Conservation (phyloP, 1,140 invertebrate genomes). For the Caenorhabditis inopinata region DNA sequence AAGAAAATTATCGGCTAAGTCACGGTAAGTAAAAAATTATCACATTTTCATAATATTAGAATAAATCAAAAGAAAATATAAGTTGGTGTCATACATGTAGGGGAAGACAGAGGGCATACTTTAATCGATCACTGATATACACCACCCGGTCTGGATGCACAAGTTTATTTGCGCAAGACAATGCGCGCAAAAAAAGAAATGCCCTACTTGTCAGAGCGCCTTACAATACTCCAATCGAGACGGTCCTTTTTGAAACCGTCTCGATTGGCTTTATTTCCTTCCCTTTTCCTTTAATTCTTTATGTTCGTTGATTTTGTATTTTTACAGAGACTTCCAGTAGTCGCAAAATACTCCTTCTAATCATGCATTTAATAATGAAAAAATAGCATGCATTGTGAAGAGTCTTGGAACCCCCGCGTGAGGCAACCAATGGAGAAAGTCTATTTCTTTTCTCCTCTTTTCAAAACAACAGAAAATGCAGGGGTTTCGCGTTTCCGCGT, state of each 20-base stretch:
- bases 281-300: background rate
- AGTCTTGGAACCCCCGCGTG: no score
- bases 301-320: no score
- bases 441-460: background rate
- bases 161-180: no score
- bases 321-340: background rate
- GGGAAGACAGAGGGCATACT: no score
- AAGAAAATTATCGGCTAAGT: conserved; percentile 49
- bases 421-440: background rate
- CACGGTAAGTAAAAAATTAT: conserved; percentile 48
- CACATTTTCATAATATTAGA: no score
- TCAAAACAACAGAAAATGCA: background rate
- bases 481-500: background rate
- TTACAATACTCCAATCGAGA: background rate
- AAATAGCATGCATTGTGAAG: no score
- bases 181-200: background rate
- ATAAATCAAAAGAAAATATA: no score
- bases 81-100: no score
- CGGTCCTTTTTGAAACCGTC: no score
- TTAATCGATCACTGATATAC: no score
- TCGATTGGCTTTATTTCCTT: background rate
- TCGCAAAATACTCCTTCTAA: background rate
- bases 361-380: background rate
- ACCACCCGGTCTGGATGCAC: no score
- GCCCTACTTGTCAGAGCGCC: background rate